Evolutionary conservation across 2,113 vertebrate species (phyloP).

Genomic region (Hippocampus guttulatus): DNA sequence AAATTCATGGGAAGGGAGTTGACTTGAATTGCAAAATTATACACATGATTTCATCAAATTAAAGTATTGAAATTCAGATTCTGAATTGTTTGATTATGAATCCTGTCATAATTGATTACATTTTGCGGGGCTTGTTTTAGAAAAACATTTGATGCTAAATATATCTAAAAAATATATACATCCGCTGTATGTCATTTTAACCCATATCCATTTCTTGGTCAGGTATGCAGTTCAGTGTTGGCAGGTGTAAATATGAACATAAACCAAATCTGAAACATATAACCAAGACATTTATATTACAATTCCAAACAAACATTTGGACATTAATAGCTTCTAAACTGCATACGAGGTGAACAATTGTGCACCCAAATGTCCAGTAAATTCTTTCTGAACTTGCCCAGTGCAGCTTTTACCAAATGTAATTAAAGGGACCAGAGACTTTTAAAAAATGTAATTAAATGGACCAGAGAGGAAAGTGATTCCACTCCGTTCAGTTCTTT

Average conservation of each 20-base stretch:
- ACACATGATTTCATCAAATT: too few species aligned
- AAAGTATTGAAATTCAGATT: too few species aligned
- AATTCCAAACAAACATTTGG: slow-evolving; percentile 4
- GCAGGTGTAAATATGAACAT: background rate
- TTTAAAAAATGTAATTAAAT: slow-evolving; percentile 48
- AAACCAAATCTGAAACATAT: background rate
- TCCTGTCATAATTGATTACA: too few species aligned
- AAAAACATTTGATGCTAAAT: background rate
- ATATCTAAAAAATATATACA: background rate
- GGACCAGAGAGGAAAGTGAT: slow-evolving; percentile 22
- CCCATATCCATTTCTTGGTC: background rate
- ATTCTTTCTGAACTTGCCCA: slow-evolving; percentile 19
- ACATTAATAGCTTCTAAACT: background rate
- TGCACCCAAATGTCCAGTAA: slow-evolving; percentile 3
- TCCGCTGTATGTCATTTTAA: background rate
- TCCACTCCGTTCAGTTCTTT: slow-evolving; percentile 11
- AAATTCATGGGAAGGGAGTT: too few species aligned
- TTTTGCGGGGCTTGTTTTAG: too few species aligned
- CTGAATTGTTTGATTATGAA: too few species aligned
- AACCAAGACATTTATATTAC: background rate
- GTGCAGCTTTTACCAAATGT: slow-evolving; percentile 35
- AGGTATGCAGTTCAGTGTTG: background rate
- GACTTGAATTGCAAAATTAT: too few species aligned
- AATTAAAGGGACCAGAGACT: slow-evolving; percentile 40
- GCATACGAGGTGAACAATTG: background rate